phyloP scores from a whole-genome alignment of 2,797 vertebrate genomes.

The Coccyzus lansbergi region DNA sequence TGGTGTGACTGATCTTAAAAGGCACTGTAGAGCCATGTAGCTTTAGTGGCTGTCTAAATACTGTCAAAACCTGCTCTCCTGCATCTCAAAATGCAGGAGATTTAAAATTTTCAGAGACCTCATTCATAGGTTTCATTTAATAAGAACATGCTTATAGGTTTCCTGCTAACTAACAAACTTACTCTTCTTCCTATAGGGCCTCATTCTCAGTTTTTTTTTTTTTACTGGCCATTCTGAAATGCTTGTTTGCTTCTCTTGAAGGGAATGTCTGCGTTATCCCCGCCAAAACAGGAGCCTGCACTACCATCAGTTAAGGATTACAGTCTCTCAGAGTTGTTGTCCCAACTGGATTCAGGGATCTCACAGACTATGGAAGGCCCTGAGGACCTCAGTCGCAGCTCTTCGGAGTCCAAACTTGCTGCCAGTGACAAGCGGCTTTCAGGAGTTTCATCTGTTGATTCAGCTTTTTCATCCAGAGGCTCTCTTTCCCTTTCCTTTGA shows the following conservation, averaged over 20 bases:
- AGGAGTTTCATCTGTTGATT: slow-evolving; percentile 95
- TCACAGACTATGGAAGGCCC: slow-evolving; percentile 89
- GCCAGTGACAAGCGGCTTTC: slow-evolving; percentile 89
- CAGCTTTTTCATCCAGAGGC: slow-evolving; percentile 96
- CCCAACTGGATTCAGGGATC: slow-evolving; percentile 93
- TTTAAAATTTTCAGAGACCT: not conserved
- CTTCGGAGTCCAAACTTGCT: slow-evolving; percentile 86
- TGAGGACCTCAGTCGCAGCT: slow-evolving; percentile 85
- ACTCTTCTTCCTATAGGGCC: not conserved
- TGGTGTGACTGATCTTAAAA: not conserved
- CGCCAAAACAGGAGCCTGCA: slow-evolving; percentile 78
- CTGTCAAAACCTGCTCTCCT: not conserved
- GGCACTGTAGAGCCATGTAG: not conserved
- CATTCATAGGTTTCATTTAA: not conserved
- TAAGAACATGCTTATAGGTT: not conserved
- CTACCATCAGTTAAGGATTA: slow-evolving; percentile 89
- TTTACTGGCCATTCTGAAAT: slow-evolving; percentile 13
- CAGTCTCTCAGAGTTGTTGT: slow-evolving; percentile 92
- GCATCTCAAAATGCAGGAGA: not conserved
- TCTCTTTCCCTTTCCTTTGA: slow-evolving; percentile 95
- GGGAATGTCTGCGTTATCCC: slow-evolving; percentile 55
- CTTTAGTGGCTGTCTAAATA: not conserved
- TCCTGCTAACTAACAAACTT: not conserved
- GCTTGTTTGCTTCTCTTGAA: slow-evolving; percentile 10
- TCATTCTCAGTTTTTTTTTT: not conserved